Percentiles rank a stretch among this genome's conserved stretches.
These are phyloP conservation scores for Eilema depressum DNA, from an alignment of 2,888 invertebrate genomes.

Conservation along the genomic window DNA sequence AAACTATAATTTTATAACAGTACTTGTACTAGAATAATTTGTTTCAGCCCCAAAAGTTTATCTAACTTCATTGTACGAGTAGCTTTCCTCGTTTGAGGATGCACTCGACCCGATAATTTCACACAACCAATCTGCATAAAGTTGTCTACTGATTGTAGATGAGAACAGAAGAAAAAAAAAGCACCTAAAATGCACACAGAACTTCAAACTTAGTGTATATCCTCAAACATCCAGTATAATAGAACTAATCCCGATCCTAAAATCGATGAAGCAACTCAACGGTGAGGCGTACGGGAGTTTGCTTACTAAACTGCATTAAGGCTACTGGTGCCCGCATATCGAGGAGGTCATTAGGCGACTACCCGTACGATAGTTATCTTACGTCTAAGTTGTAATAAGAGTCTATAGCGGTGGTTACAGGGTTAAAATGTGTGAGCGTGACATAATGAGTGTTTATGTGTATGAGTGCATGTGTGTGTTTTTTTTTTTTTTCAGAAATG, in stretches of 20 bases:
- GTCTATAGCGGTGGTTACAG: background rate
- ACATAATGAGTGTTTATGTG: background rate
- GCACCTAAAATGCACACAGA: background rate
- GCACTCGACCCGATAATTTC: too few species aligned
- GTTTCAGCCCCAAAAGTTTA: too few species aligned
- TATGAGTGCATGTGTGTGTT: background rate
- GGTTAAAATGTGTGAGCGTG: background rate
- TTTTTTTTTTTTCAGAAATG: too few species aligned
- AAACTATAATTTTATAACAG: too few species aligned
- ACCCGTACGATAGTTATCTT: slow-evolving; percentile 3
- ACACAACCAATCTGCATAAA: too few species aligned
- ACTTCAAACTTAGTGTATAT: background rate
- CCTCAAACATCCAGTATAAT: background rate
- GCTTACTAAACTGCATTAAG: slow-evolving; percentile 39
- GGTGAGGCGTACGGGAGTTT: slow-evolving; percentile 27
- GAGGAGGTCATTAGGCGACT: slow-evolving; percentile 33
- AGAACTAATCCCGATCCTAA: slow-evolving; percentile 10
- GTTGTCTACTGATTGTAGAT: too few species aligned
- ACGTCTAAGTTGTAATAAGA: background rate
- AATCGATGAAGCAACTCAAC: slow-evolving; percentile 7
- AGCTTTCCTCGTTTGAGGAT: too few species aligned
- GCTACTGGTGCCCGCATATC: slow-evolving; percentile 29
- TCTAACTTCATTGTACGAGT: too few species aligned
- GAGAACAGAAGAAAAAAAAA: too few species aligned
- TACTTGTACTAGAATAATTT: too few species aligned